Evolutionary conservation across 2,113 vertebrate species (phyloP).

Genomic region (Panthera leo): DNA sequence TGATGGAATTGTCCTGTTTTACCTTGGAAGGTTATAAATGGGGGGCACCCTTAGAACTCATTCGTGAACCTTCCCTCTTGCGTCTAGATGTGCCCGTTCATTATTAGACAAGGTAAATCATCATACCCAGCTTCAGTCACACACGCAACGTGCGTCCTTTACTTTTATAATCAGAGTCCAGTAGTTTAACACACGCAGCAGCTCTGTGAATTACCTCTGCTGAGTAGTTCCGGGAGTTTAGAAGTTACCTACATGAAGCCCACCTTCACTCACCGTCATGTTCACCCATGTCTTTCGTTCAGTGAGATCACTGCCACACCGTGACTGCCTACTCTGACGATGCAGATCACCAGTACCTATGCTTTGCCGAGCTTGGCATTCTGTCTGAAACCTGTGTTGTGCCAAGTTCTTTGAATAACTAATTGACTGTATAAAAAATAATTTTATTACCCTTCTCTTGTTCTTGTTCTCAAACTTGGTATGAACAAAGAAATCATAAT

Average conservation of each 20-base stretch:
- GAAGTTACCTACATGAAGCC: not conserved
- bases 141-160: not conserved
- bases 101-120: not conserved
- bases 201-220: not conserved
- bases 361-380: not conserved
- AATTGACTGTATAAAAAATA: not conserved
- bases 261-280: not conserved
- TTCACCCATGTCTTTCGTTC: not conserved
- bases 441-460: not conserved
- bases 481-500: not conserved
- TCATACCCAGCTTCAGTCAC: not conserved
- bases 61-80: conserved; percentile 34
- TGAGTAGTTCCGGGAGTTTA: not conserved
- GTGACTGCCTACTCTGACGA: rapidly evolving
- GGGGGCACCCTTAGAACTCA: not conserved
- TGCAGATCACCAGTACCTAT: not conserved
- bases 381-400: not conserved
- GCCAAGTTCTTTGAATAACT: not conserved
- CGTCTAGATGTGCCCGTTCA: not conserved
- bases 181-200: not conserved
- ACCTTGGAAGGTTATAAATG: conserved; percentile 42
- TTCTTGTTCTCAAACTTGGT: not conserved
- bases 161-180: not conserved
- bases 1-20: not conserved
- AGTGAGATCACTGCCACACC: not conserved